phyloP scores from a whole-genome alignment of 2,113 vertebrate species.

The Gymnobelideus leadbeateri region DNA sequence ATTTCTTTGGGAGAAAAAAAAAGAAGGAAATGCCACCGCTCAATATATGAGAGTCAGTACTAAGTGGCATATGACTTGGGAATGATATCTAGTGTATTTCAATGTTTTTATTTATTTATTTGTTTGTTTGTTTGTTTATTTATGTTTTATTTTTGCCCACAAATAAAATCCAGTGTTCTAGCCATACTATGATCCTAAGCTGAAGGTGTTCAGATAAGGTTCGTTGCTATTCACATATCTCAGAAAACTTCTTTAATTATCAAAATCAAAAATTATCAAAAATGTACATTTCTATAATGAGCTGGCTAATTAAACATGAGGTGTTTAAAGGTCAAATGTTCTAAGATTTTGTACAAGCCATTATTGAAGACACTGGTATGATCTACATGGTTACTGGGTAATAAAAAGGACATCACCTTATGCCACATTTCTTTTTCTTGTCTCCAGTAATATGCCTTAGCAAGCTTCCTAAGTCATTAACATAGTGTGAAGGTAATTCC shows the following conservation, averaged over 20 bases:
- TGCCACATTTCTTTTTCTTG: neutral
- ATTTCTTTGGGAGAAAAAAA: neutral
- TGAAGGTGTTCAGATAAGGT: neutral
- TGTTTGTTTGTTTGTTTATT: no score
- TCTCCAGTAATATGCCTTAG: neutral
- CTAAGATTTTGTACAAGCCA: neutral
- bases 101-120: neutral
- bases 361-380: neutral
- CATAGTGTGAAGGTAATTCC: neutral
- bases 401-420: neutral
- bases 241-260: neutral
- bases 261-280: no score
- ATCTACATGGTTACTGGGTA: neutral
- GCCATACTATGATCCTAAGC: neutral
- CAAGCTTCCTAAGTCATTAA: neutral
- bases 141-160: neutral
- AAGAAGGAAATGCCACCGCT: neutral
- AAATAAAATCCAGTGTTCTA: neutral
- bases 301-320: neutral
- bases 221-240: neutral
- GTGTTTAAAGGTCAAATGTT: neutral
- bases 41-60: neutral
- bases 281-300: neutral
- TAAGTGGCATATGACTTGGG: neutral
- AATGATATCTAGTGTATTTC: neutral